These are phyloP conservation scores for Phocoena phocoena DNA, from an alignment of 2,113 vertebrate species.

Conservation along the genomic window DNA sequence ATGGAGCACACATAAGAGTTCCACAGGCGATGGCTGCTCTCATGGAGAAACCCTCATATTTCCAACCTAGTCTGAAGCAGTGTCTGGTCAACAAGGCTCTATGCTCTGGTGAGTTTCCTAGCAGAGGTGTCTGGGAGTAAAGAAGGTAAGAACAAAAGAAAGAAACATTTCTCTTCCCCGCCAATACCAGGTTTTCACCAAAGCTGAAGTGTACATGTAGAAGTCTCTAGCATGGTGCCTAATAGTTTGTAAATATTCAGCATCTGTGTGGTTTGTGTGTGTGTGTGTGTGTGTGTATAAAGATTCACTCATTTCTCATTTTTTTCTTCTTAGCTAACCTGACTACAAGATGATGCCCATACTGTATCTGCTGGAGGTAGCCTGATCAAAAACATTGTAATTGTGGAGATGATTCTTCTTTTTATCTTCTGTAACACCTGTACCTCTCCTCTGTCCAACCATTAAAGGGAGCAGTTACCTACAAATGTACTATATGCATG, in stretches of 20 bases:
- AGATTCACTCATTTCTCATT: not conserved
- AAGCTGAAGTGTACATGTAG: not conserved
- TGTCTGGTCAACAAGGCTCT: not conserved
- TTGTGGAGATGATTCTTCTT: not conserved
- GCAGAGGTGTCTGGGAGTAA: not conserved
- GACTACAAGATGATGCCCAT: not conserved
- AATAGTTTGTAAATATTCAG: not conserved
- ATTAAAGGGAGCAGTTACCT: not conserved
- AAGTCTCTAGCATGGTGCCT: not conserved
- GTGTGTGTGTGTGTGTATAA: not conserved
- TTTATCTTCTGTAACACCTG: not conserved
- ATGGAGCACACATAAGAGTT: not conserved
- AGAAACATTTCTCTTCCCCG: not conserved
- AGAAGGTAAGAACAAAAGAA: not conserved
- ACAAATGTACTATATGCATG: not conserved
- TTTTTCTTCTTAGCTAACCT: not conserved
- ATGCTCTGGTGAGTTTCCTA: not conserved
- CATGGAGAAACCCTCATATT: not conserved
- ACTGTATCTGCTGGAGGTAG: not conserved
- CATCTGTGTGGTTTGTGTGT: not conserved
- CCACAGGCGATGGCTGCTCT: not conserved
- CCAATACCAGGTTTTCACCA: not conserved
- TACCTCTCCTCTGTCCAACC: not conserved
- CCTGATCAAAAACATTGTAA: not conserved
- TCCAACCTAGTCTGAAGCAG: not conserved